Conservation (phyloP, 2,113 vertebrate genomes). For the Poecilia latipinna region DNA sequence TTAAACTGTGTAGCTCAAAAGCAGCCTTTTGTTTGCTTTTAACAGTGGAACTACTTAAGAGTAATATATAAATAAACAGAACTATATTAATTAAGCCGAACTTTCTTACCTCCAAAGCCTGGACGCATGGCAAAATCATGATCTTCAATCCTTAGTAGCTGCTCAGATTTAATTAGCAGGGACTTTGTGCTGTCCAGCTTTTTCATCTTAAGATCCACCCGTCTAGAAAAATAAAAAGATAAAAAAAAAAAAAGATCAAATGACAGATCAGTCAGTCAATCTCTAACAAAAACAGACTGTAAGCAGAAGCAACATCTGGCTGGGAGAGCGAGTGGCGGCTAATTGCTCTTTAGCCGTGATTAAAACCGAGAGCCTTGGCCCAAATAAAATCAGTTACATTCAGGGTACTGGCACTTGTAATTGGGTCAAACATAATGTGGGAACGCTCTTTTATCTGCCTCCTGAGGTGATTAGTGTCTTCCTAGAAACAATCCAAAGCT, state of each 20-base stretch:
- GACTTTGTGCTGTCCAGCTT: constrained; percentile 89
- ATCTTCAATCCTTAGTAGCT: constrained; percentile 89
- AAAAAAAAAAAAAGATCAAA: constrained; percentile 13
- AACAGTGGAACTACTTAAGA: not conserved
- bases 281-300: constrained; percentile 22
- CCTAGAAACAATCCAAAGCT: constrained; percentile 20
- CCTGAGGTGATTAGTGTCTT: not conserved
- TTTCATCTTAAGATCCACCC: constrained; percentile 84
- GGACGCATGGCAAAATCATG: constrained; percentile 92
- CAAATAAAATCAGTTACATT: constrained; percentile 26
- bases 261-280: constrained; percentile 27
- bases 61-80: not conserved
- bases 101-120: constrained; percentile 89
- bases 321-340: constrained; percentile 34
- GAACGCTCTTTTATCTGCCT: not conserved
- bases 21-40: not conserved
- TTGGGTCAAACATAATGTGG: not conserved
- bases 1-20: not conserved
- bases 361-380: constrained; percentile 35
- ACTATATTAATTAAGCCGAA: not conserved
- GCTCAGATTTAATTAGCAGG: constrained; percentile 84
- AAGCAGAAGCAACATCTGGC: constrained; percentile 54
- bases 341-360: constrained; percentile 54
- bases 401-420: constrained; percentile 5
- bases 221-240: constrained; percentile 66